A percentile compares a stretch with the other conserved stretches of the same genome.
phyloP scores from a whole-genome alignment of 30 jellyfish, hydroid and myxozoan species.

The Catostylus mosaicus region DNA sequence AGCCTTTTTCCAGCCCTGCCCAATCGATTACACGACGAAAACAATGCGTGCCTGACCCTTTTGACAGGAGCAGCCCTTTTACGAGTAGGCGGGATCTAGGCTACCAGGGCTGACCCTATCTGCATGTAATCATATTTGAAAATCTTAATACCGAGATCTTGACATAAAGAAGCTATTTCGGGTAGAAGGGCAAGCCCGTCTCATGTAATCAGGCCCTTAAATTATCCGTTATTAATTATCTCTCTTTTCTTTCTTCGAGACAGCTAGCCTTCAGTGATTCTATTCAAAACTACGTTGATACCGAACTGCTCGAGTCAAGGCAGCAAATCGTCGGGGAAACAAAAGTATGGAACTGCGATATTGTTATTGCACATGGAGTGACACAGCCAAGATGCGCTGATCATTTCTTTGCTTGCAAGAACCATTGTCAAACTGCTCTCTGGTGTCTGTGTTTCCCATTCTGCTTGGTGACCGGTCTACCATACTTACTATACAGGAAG shows the following conservation, averaged over 20 bases:
- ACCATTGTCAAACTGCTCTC: constrained; percentile 60
- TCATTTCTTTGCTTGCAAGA: constrained; percentile 82
- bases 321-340: constrained; percentile 48
- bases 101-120: too few species aligned
- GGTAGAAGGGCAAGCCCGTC: too few species aligned
- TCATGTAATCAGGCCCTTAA: too few species aligned
- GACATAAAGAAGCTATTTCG: too few species aligned
- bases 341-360: constrained; percentile 77
- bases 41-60: too few species aligned
- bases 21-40: too few species aligned
- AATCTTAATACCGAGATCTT: too few species aligned
- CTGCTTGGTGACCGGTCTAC: constrained; percentile 80
- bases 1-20: too few species aligned
- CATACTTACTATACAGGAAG: constrained; percentile 72
- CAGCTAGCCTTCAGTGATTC: constrained; percentile 83
- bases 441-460: constrained; percentile 91
- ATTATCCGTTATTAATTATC: neutral
- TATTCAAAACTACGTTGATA: constrained; percentile 56
- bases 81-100: too few species aligned
- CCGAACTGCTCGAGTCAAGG: constrained; percentile 20
- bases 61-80: too few species aligned
- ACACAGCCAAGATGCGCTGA: constrained; percentile 81
- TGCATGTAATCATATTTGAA: too few species aligned
- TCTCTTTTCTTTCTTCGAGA: neutral
- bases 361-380: constrained; percentile 77